Evolutionary conservation across 2,113 vertebrate species (phyloP).

Genomic region (Orientallactaga bullata): DNA sequence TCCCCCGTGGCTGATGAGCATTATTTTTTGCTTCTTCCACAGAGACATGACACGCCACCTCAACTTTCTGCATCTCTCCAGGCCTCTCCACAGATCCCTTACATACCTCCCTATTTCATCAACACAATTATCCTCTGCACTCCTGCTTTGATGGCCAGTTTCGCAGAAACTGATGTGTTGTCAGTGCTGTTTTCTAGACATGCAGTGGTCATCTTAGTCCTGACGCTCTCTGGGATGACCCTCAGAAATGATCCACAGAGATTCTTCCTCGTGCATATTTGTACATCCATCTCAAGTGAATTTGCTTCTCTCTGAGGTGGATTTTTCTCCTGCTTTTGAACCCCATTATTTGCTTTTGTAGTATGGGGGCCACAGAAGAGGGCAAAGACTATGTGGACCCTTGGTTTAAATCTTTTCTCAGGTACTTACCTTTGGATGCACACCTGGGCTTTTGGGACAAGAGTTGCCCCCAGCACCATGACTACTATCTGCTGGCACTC

Average conservation of each 20-base stretch:
- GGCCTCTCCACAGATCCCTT: neutral
- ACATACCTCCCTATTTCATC: neutral
- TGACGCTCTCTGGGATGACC: neutral
- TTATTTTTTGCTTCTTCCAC: neutral
- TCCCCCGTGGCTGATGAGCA: neutral
- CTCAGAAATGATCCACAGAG: neutral
- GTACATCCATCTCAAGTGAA: neutral
- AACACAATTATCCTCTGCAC: rapidly evolving
- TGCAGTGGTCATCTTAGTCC: neutral
- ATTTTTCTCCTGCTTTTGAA: constrained; percentile 3
- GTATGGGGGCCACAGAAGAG: neutral
- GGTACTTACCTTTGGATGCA: constrained; percentile 88
- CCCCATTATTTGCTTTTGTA: neutral
- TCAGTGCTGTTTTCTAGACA: neutral
- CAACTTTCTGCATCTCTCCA: neutral
- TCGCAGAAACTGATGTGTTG: neutral
- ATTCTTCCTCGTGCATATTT: neutral
- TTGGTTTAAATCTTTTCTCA: neutral
- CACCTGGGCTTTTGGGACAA: constrained; percentile 85
- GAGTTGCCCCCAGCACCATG: constrained; percentile 79
- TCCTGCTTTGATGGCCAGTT: neutral
- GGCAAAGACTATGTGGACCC: neutral
- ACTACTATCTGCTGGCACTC: constrained; percentile 82
- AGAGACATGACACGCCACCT: neutral
- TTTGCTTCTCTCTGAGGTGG: neutral